Evolutionary conservation across 2,113 vertebrate species (phyloP).

Genomic region (Trichechus manatus): DNA sequence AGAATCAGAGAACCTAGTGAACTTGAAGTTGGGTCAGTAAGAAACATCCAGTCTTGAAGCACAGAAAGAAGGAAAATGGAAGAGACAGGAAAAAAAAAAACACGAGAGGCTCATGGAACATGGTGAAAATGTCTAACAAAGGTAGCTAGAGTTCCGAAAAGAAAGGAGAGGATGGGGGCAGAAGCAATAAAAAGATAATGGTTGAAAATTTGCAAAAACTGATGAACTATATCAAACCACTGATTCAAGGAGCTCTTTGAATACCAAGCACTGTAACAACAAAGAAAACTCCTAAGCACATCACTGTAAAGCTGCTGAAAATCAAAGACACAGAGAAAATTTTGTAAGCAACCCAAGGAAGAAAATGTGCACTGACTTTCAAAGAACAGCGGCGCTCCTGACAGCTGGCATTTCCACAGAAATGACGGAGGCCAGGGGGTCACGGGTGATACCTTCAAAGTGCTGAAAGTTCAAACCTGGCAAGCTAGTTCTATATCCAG

Average conservation of each 20-base stretch:
- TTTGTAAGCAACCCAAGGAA: not conserved
- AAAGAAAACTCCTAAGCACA: not conserved
- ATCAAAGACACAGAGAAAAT: not conserved
- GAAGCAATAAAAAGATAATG: not conserved
- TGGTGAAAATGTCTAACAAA: not conserved
- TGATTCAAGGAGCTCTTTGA: not conserved
- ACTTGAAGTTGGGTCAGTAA: not conserved
- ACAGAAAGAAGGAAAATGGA: not conserved
- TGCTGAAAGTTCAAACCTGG: not conserved
- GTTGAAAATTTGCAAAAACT: not conserved
- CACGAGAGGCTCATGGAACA: not conserved
- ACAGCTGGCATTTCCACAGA: not conserved
- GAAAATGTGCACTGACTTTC: not conserved
- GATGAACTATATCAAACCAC: not conserved
- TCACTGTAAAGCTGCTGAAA: not conserved
- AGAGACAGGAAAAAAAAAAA: not conserved
- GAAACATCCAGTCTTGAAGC: not conserved
- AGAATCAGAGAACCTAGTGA: not conserved
- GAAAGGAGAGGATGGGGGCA: not conserved
- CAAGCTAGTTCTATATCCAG: not conserved
- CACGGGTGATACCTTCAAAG: not conserved
- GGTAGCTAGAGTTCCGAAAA: not conserved
- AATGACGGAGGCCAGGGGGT: not conserved
- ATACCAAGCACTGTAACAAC: not conserved
- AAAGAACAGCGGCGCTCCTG: not conserved